Percentiles rank a stretch among this genome's conserved stretches.
Evolutionary conservation across 2,888 invertebrate genomes (phyloP).

Genomic region (Pterostichus niger): DNA sequence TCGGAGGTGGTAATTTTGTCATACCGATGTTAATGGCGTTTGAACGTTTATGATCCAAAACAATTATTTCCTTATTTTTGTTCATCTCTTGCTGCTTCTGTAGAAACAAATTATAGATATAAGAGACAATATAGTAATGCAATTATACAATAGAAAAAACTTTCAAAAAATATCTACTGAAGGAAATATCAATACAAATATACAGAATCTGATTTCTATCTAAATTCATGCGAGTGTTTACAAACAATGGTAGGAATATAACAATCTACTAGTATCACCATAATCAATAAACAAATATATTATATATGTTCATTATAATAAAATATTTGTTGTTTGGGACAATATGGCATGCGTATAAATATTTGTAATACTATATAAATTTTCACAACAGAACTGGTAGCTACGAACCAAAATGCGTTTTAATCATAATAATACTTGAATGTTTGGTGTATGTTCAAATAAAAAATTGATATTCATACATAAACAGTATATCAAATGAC

Average conservation of each 20-base stretch:
- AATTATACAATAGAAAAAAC: constrained; percentile 16
- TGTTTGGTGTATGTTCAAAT: not conserved
- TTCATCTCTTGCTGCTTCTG: constrained; percentile 91
- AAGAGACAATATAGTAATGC: constrained; percentile 1
- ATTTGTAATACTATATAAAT: constrained; percentile 33
- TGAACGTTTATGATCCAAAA: constrained; percentile 97
- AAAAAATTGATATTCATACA: not conserved
- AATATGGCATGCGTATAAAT: constrained; percentile 39
- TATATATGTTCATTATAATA: not conserved
- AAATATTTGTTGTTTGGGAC: constrained; percentile 17
- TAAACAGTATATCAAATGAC: not conserved
- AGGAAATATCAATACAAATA: constrained; percentile 29
- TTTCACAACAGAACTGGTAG: constrained; percentile 12
- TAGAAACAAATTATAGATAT: constrained; percentile 59
- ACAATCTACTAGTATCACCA: not conserved
- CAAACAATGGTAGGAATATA: constrained; percentile 1
- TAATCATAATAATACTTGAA: not conserved
- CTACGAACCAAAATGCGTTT: not conserved
- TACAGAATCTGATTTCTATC: constrained; percentile 17
- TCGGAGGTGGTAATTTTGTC: constrained; percentile 98
- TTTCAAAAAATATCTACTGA: constrained; percentile 43
- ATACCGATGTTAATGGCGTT: constrained; percentile 99
- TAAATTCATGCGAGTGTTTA: constrained; percentile 28
- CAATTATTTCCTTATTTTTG: constrained; percentile 94
- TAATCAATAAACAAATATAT: not conserved